Evolutionary conservation across 2,888 invertebrate species (phyloP).

Genomic region (Leucophora obtusa): DNA sequence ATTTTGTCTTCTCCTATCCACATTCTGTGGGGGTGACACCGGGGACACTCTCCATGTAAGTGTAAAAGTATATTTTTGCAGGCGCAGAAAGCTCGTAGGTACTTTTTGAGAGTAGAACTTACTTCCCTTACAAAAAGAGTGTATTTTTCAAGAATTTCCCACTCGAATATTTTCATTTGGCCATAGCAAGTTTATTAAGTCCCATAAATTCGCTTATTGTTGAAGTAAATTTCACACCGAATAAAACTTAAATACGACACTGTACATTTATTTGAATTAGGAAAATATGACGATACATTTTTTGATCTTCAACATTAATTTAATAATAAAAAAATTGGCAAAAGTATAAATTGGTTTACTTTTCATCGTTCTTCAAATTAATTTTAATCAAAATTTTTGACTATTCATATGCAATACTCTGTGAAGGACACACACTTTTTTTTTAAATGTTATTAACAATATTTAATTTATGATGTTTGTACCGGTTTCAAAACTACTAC

Average conservation of each 20-base stretch:
- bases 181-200: no score
- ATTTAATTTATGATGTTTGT: conserved; percentile 3
- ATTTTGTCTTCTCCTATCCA: no score
- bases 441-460: conserved; percentile 20
- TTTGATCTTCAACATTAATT: conserved; percentile 4
- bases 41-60: no score
- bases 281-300: no score
- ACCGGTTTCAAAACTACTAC: conserved; percentile 16
- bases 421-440: conserved; percentile 4
- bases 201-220: background rate
- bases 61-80: no score
- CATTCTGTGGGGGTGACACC: no score
- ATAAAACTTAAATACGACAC: conserved; percentile 17
- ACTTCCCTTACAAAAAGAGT: no score
- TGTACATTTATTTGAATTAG: background rate
- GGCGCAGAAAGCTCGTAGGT: no score
- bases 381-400: conserved; percentile 22
- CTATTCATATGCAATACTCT: conserved; percentile 4
- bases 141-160: no score
- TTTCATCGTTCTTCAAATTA: conserved; percentile 6
- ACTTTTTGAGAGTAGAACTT: no score
- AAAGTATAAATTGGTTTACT: conserved; percentile 18
- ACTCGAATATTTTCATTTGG: no score
- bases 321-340: conserved; percentile 23
- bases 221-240: background rate